These are phyloP conservation scores for Anthoscopus minutus DNA, from an alignment of 2,113 vertebrate species.

Conservation along the genomic window DNA sequence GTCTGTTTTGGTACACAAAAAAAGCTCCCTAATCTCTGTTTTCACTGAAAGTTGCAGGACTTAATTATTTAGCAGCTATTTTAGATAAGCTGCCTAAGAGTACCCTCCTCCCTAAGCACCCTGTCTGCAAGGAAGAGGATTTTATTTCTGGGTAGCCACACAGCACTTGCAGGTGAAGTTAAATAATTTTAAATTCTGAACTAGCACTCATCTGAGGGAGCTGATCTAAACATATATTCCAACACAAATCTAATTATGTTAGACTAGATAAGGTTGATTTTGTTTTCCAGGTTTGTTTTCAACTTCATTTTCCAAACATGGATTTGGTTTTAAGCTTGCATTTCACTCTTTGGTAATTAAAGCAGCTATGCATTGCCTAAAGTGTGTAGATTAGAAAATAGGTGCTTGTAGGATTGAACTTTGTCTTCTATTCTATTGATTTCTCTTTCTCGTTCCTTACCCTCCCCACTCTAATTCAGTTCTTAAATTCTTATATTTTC, in stretches of 20 bases:
- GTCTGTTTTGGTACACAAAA: not conserved
- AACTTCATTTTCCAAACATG: not conserved
- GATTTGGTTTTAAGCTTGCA: not conserved
- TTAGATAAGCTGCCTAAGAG: not conserved
- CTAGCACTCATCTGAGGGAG: not conserved
- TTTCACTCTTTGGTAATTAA: not conserved
- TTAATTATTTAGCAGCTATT: not conserved
- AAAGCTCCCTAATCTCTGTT: not conserved
- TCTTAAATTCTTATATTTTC: not conserved
- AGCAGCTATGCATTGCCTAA: not conserved
- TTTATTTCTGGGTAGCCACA: not conserved
- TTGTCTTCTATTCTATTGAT: not conserved
- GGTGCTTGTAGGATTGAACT: not conserved
- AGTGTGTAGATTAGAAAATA: not conserved
- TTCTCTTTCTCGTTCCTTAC: not conserved
- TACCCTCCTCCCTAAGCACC: not conserved
- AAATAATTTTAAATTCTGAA: not conserved
- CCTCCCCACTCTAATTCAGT: not conserved
- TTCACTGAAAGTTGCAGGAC: not conserved
- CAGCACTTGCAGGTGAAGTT: not conserved
- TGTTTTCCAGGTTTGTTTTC: not conserved
- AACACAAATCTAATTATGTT: not conserved
- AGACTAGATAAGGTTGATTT: not conserved
- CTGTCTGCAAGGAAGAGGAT: not conserved
- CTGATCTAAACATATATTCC: not conserved